Conservation (phyloP, 2,888 invertebrate genomes). For the Cerceris rybyensis region DNA sequence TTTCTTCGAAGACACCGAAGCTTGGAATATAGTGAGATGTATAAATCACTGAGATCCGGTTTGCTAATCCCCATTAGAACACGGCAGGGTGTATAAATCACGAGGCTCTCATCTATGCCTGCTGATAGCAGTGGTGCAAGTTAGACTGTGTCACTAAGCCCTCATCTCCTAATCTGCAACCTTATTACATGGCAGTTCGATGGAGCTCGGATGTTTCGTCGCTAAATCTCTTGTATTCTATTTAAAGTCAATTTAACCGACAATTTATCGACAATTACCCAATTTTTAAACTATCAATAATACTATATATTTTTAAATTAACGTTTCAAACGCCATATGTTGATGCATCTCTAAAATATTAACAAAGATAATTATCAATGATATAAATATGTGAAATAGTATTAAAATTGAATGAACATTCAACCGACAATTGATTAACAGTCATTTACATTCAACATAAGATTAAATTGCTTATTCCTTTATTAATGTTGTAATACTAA, state of each 20-base stretch:
- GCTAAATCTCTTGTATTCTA: background rate
- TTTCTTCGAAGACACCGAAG: conserved; percentile 12
- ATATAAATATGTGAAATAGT: too few species aligned
- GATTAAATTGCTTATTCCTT: too few species aligned
- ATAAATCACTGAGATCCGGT: conserved; percentile 47
- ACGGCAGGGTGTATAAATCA: conserved; percentile 53
- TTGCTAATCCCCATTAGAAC: conserved; percentile 57
- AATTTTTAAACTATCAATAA: background rate
- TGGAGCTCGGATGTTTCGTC: background rate
- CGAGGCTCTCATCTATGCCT: conserved; percentile 46
- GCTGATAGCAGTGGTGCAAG: conserved; percentile 47
- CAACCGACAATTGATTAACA: too few species aligned
- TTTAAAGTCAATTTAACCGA: background rate
- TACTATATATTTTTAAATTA: background rate
- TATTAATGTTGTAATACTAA: too few species aligned
- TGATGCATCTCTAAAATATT: too few species aligned
- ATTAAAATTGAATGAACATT: too few species aligned
- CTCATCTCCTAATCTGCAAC: conserved; percentile 40
- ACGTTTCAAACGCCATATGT: background rate
- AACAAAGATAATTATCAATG: too few species aligned
- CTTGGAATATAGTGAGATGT: conserved; percentile 19
- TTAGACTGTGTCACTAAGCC: conserved; percentile 49
- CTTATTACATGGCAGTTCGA: conserved; percentile 32
- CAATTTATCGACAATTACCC: background rate
- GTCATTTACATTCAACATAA: too few species aligned